Base-by-base conservation (phyloP, 2,797 vertebrate genomes). In the Ctenopoma multispine region DNA sequence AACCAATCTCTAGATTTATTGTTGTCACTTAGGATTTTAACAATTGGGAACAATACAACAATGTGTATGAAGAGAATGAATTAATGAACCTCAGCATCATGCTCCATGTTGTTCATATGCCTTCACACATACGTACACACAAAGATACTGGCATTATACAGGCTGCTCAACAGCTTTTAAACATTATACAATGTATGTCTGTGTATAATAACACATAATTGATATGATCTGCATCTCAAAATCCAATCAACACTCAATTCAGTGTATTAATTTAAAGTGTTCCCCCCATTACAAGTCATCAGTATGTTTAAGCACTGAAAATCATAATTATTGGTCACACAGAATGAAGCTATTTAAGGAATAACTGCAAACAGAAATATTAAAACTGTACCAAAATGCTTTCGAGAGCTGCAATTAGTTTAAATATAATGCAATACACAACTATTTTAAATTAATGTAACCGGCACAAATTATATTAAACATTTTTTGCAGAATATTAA, bases 151-250 rank as follows among this genome's bases (percentile, higher is more conserved):
- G 7, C 60, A 10, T 31, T 1, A 21, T 12, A 36, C 49, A 54
- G 21, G 50, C 64, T 51, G 63, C 2, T 75, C 63, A 71, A 56
- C 66, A 71, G 44, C 49, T 38, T 43, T 44, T 1, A 63, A 5
- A 61, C 14, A 14, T n/a, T n/a, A n/a, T n/a, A n/a, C n/a, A n/a
- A n/a, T n/a, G n/a, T n/a, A n/a, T n/a, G n/a, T n/a, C n/a, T 5
- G 2, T 24, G 24, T 24, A 24, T 24, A 24, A 24, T 24, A 24
- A 24, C 24, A 24, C 24, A 24, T 4, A 24, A 2, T 24, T 24
- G 3, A 20, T 14, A 55, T 18, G 8, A 24, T 49, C 7, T 27
- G 47, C 13, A 12, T 50, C 14, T 49, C 7, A 47, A 43, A 54
- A 64, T 7, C 36, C 27, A 57, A 51, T 62, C 15, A 53, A 23